A percentile compares a stretch with the other conserved stretches of the same genome.
These are phyloP conservation scores for Geophilus truncorum DNA, from an alignment of 2,888 invertebrate species.

Conservation along the genomic window DNA sequence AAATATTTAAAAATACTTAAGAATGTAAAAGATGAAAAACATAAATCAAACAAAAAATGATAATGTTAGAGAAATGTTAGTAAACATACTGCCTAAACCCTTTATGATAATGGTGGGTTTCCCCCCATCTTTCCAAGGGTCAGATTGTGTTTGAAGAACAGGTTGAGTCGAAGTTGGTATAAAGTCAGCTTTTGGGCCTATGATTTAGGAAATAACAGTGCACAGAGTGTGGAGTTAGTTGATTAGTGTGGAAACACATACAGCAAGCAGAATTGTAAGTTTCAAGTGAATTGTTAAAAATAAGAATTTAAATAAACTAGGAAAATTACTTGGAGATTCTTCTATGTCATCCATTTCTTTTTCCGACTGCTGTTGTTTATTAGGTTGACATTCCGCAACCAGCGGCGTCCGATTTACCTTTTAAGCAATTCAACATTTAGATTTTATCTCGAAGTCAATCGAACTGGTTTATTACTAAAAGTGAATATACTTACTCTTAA, in stretches of 20 bases:
- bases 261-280: neutral
- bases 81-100: constrained; percentile 33
- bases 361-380: constrained; percentile 40
- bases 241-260: neutral
- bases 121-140: constrained; percentile 33
- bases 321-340: constrained; percentile 67
- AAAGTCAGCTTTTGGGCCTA: constrained; percentile 27
- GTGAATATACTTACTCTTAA: too few relatives aligned
- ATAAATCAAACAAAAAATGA: neutral
- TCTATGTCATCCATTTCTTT: constrained; percentile 57
- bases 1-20: neutral
- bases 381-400: constrained; percentile 52
- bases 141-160: neutral
- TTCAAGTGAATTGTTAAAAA: neutral
- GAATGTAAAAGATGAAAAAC: neutral
- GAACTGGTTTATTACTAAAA: too few relatives aligned
- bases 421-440: constrained; percentile 8
- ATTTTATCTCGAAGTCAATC: too few relatives aligned
- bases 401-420: constrained; percentile 60
- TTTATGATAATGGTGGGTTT: constrained; percentile 33
- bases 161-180: constrained; percentile 11
- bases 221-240: neutral
- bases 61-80: neutral
- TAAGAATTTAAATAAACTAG: constrained; percentile 28
- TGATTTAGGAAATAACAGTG: constrained; percentile 1